A percentile compares a stretch with the other conserved stretches of the same genome.
Conservation (phyloP, 2,113 vertebrate species). For the Athene noctua region DNA sequence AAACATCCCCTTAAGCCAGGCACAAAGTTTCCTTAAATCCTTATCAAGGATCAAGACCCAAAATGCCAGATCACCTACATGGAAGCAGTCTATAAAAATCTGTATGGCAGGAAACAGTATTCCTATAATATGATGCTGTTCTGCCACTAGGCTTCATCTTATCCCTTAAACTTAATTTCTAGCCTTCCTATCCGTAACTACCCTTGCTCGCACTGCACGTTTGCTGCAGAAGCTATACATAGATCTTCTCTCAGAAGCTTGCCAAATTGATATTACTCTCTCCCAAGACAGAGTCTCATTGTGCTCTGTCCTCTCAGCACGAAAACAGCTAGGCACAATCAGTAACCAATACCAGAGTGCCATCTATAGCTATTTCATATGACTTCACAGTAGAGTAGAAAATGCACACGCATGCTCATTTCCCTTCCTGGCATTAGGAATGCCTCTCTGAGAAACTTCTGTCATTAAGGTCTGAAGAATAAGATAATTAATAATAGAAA, state of each 20-base stretch:
- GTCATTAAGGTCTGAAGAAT: not conserved
- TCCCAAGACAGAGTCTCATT: not conserved
- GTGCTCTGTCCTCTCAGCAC: not conserved
- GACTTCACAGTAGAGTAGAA: not conserved
- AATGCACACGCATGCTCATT: not conserved
- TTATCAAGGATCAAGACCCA: not conserved
- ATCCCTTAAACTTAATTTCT: not conserved
- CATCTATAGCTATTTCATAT: not conserved
- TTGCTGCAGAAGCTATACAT: not conserved
- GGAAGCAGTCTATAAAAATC: not conserved
- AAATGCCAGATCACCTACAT: fast-evolving
- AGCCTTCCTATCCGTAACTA: not conserved
- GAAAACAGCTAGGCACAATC: fast-evolving
- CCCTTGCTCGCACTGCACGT: not conserved
- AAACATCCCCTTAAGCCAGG: not conserved
- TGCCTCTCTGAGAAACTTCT: not conserved
- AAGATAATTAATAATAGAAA: not conserved
- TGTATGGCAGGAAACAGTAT: not conserved
- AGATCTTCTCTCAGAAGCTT: not conserved
- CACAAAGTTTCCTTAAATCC: not conserved
- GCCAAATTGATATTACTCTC: not conserved
- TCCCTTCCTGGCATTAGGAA: not conserved
- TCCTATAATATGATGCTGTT: fast-evolving
- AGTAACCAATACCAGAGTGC: not conserved
- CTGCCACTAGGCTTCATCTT: not conserved